phyloP scores from a whole-genome alignment of 2,113 vertebrate genomes.

The Falcunculus frontatus region DNA sequence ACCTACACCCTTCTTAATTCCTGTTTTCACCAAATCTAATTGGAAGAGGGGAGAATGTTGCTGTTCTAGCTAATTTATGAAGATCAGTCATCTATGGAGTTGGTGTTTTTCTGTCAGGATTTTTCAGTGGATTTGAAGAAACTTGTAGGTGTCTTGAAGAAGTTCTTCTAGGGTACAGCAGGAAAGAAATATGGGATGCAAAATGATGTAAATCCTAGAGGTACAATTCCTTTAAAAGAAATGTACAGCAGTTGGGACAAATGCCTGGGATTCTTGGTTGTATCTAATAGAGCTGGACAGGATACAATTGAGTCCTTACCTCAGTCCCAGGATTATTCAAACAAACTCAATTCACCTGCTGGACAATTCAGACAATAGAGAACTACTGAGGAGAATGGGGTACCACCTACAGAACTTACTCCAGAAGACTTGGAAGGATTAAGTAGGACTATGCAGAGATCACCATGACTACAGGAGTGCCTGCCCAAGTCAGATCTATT shows the following conservation, averaged over 20 bases:
- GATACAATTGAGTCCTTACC: not conserved
- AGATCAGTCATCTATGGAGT: not conserved
- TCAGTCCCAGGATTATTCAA: not conserved
- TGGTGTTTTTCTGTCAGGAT: not conserved
- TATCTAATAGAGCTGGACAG: not conserved
- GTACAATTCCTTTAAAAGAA: not conserved
- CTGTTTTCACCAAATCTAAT: conserved; percentile 28
- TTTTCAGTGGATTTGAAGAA: not conserved
- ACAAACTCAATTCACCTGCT: not conserved
- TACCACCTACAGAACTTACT: not conserved
- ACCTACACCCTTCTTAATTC: conserved; percentile 27
- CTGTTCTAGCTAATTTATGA: not conserved
- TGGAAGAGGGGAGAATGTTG: not conserved
- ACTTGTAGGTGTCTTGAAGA: not conserved
- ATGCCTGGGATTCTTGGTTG: not conserved
- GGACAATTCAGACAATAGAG: not conserved
- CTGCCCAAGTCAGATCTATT: not conserved
- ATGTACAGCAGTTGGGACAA: not conserved
- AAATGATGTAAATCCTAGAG: not conserved
- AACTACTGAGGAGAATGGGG: not conserved
- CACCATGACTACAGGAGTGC: not conserved
- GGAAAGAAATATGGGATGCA: not conserved
- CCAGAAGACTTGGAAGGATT: not conserved
- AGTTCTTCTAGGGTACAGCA: not conserved
- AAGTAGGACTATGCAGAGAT: not conserved